Evolutionary conservation across 1,140 invertebrate genomes (phyloP).

Genomic region (Drosophila burlai): DNA sequence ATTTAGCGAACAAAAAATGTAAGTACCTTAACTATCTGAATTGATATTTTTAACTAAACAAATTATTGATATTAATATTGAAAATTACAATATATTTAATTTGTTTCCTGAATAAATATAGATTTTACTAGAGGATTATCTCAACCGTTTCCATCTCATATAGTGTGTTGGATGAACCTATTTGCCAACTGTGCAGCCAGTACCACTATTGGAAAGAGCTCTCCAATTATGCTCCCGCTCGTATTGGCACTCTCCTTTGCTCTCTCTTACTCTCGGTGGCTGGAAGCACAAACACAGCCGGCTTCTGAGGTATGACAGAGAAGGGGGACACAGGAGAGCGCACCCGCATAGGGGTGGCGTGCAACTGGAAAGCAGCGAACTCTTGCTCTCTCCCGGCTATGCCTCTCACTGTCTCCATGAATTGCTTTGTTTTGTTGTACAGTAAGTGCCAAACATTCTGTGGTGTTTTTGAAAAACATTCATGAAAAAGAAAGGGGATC

Average conservation of each 20-base stretch:
- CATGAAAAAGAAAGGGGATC: neutral
- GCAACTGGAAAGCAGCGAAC: constrained; percentile 30
- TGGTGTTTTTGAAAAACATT: constrained; percentile 22
- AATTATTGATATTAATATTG: no score
- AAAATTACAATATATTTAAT: no score
- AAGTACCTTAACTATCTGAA: neutral
- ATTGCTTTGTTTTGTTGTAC: constrained; percentile 62
- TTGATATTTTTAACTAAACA: neutral
- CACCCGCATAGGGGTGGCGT: constrained; percentile 41
- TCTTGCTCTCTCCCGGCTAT: constrained; percentile 20
- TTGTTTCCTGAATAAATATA: no score
- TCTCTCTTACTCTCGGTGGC: neutral
- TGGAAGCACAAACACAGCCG: constrained; percentile 13
- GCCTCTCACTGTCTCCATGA: constrained; percentile 24
- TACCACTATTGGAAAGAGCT: constrained; percentile 3
- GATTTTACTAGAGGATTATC: no score
- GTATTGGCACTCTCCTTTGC: neutral
- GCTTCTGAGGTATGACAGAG: neutral
- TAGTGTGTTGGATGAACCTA: no score
- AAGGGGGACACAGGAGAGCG: neutral
- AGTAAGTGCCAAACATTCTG: constrained; percentile 76
- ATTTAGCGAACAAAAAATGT: no score
- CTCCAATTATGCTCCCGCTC: constrained; percentile 10
- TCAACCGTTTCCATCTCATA: no score
- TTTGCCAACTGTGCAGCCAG: no score